Evolutionary conservation across 2,113 vertebrate genomes (phyloP), one percentile per base, ranked within the genome.

Genomic region (Oophaga pumilio): DNA sequence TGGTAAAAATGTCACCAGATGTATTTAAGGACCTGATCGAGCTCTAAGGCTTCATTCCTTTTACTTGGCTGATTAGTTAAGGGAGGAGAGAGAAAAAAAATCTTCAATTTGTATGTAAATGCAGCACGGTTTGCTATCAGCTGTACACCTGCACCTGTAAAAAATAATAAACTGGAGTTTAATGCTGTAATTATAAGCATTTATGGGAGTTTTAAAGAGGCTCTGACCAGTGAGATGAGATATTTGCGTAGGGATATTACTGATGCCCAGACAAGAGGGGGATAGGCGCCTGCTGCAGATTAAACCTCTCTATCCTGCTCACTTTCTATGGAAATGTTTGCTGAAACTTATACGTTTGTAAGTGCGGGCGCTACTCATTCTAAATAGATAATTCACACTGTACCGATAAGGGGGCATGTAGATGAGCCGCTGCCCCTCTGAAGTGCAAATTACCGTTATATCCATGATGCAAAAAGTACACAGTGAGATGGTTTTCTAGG

Each of bases 31-130:
- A 96, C 95, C 97, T 98, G 98, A 99, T 98, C 97, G 97, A 99
- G 98, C 98, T 97, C 97, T 97, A 96, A 96, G 95, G 96, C 97
- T 97, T 97, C 96, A 98, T 98, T 98, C 97, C 97, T 97, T 97
- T 97, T 98, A 97, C 96, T 89, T 94, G 96, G 95, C 98, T 99
- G 98, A 99, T 99, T 99, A 99, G 99, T 88, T 88, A 83, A 88
- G 87, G 87, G 87, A 84, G 87, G 87, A 88, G 81, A 84, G 87
- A 77, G 81, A 68, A 86, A 86, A 43, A 98, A 99, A 98, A 97
- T 97, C 98, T 99, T 98, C 98, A 99, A 99, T 99, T 99, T 99
- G 97, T 99, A 99, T 99, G 98, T 98, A 99, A 99, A 99, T 99
- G 97, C 96, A 96, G 96, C 82, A 90, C 95, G 97, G 96, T 96